Conservation (phyloP, 2,888 invertebrate genomes). For the Elysia crispata region DNA sequence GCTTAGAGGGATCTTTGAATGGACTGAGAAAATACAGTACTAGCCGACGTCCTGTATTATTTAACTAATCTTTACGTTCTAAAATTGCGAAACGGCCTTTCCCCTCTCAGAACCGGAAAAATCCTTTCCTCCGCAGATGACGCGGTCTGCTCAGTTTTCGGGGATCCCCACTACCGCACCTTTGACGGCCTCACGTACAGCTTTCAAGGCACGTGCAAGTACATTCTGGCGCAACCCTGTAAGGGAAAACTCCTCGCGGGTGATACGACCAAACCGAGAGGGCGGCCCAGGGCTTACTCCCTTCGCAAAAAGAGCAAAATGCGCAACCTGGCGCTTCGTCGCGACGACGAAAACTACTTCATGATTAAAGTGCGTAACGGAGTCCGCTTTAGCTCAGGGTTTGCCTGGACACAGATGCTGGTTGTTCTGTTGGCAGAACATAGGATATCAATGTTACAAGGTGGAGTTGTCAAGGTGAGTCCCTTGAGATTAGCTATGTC, state of each 20-base stretch:
- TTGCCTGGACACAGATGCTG: conserved; percentile 94
- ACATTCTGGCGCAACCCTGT: conserved; percentile 92
- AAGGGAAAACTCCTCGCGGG: conserved; percentile 57
- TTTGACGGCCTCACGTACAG: conserved; percentile 96
- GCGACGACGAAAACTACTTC: conserved; percentile 80
- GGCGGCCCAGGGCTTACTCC: no score
- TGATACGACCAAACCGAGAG: no score
- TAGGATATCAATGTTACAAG: conserved; percentile 84
- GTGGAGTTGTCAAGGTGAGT: conserved; percentile 87
- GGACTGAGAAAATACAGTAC: no score
- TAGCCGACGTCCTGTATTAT: no score
- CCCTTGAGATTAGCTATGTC: no score
- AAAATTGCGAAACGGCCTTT: no score
- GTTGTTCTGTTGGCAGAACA: conserved; percentile 80
- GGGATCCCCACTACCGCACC: conserved; percentile 95
- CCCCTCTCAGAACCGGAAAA: no score
- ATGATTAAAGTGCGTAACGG: conserved; percentile 93
- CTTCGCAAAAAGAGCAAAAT: no score
- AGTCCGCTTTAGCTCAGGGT: conserved; percentile 87
- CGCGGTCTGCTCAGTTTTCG: conserved; percentile 94
- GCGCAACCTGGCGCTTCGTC: no score
- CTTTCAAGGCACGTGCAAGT: conserved; percentile 89
- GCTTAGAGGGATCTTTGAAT: no score
- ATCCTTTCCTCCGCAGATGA: conserved; percentile 81
- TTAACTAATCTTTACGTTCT: no score